Evolutionary conservation across 2,888 invertebrate species (phyloP).

Genomic region (Tuberolachnus salignus): DNA sequence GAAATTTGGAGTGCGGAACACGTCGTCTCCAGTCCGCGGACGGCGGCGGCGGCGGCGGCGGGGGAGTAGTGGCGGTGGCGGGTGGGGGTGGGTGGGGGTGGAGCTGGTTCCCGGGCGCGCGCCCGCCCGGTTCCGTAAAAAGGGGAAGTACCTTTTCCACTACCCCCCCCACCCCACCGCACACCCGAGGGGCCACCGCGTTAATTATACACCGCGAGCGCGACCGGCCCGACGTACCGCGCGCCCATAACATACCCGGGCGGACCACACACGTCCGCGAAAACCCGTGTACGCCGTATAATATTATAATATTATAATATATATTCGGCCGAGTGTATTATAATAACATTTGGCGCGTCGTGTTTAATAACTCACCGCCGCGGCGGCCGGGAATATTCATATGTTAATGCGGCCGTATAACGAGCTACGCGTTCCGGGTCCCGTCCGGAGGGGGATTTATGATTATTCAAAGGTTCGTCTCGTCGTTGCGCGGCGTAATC

Average conservation of each 20-base stretch:
- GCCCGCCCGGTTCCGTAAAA: neutral
- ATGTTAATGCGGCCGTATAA: slow-evolving; percentile 19
- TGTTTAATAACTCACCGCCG: slow-evolving; percentile 21
- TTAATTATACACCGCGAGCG: neutral
- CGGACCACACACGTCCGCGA: neutral
- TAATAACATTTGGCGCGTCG: slow-evolving; percentile 8
- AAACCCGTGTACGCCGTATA: neutral
- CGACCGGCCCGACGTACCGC: neutral
- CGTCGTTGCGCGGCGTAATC: slow-evolving; percentile 33
- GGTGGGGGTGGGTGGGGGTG: neutral
- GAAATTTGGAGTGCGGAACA: too few species aligned
- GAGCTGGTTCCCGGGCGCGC: neutral
- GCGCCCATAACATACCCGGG: too few species aligned
- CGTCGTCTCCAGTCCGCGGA: too few species aligned
- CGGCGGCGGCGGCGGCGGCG: too few species aligned
- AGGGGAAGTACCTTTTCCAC: slow-evolving; percentile 12
- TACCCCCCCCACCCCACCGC: too few species aligned
- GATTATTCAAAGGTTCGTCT: slow-evolving; percentile 54
- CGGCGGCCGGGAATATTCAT: slow-evolving; percentile 28
- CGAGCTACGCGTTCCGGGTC: neutral
- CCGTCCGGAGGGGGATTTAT: slow-evolving; percentile 46
- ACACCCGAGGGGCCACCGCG: neutral
- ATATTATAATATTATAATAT: neutral
- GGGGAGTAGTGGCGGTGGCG: too few species aligned
- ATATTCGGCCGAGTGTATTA: neutral